A percentile compares a stretch with the other conserved stretches of the same genome.
Evolutionary conservation across 1,140 invertebrate genomes (phyloP).

Genomic region (Drosophila sp.): DNA sequence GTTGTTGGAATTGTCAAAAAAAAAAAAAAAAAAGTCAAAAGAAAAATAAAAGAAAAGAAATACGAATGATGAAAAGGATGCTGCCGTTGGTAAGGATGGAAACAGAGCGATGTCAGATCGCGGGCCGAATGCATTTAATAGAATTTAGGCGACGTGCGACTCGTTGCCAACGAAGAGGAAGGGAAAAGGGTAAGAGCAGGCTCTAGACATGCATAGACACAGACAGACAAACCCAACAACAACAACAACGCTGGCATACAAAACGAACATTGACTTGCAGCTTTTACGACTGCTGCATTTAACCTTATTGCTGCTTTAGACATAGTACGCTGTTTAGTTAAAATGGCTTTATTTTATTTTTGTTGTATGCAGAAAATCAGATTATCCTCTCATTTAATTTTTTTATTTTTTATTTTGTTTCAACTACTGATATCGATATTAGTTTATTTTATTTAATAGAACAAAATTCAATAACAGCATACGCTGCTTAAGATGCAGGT

Average conservation of each 20-base stretch:
- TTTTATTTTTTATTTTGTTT: too few species aligned
- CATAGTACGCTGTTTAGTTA: constrained; percentile 22
- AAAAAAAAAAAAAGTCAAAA: constrained; percentile 18
- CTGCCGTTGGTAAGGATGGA: constrained; percentile 30
- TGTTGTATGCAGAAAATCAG: neutral
- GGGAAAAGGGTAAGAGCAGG: neutral
- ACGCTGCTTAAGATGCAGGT: neutral
- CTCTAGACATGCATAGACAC: constrained; percentile 25
- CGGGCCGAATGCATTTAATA: constrained; percentile 51
- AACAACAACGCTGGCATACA: constrained; percentile 10
- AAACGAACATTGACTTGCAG: constrained; percentile 54
- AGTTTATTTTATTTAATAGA: too few species aligned
- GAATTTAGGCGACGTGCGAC: constrained; percentile 46
- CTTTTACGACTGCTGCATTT: constrained; percentile 32
- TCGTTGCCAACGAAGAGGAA: constrained; percentile 10
- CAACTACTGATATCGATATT: too few species aligned
- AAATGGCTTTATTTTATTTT: neutral
- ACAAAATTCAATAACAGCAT: neutral
- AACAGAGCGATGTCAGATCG: constrained; percentile 9
- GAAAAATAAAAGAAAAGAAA: constrained; percentile 40
- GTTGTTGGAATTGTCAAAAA: constrained; percentile 66
- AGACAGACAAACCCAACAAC: constrained; percentile 26
- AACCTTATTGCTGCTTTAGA: constrained; percentile 10
- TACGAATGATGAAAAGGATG: constrained; percentile 72
- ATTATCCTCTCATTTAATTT: too few species aligned